Base-by-base conservation (phyloP, 2,113 vertebrate species). In the Eretmochelys imbricata region DNA sequence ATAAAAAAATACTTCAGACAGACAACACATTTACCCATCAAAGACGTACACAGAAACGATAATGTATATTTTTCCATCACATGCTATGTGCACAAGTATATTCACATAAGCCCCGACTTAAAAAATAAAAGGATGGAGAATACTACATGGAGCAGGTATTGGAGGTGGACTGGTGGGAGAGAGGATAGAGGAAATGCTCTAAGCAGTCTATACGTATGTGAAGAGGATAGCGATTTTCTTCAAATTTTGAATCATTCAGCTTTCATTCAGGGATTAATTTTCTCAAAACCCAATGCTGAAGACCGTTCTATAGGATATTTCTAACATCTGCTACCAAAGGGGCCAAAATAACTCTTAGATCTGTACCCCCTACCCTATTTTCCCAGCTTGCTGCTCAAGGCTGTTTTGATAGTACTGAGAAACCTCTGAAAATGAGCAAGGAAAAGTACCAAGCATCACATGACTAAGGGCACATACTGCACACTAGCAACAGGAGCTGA, bases 141-240 rank as follows among this genome's bases (percentile, higher is more conserved):
- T 0, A 0, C 2, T 35, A 29, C 0, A 2, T 0, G 6, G 48
- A 2, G 4, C 10, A 1, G 0, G 0, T n/a, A 69, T 59, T 1
- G 7, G 13, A 22, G 49, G 59, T 38, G 8, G 48, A 65, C 3
- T 0, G 38, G 4, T 3, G 2, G 78, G n/a, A 51, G 31, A 27
- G n/a, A 35, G 2, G 3, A 48, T 17, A 85, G 19, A 4, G 8
- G 5, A 81, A 4, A 14, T 46, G 22, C 38, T 48, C 22, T 46
- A 76, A 46, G 38, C 12, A 76, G 24, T 42, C 65, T 20, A 8
- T 6, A 8, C 3, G 22, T 38, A 11, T 13, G 42, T 42, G 75
- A 46, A 48, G 42, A 76, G 2, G 22, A 46, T 13, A 76, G 22
- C 7, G 22, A 38, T 76, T 46, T 76, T 46, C 42, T 76, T 76